Evolutionary conservation across 2,888 invertebrate genomes (phyloP).

Genomic region (Hyposoter didymator): DNA sequence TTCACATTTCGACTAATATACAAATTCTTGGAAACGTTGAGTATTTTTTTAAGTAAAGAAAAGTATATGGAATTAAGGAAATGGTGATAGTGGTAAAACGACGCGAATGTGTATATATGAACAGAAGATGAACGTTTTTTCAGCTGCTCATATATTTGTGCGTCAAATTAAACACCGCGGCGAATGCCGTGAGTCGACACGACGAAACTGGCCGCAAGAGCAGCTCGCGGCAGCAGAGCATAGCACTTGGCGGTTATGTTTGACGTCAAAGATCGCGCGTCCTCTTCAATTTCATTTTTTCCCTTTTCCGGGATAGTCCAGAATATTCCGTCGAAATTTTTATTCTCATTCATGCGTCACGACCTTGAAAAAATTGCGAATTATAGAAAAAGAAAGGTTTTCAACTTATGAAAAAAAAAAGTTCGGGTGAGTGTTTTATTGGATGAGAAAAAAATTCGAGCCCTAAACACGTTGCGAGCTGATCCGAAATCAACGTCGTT

Average conservation of each 20-base stretch:
- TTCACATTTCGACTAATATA: not conserved
- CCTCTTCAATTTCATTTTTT: not conserved
- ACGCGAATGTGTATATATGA: not conserved
- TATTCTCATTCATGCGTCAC: too few species aligned
- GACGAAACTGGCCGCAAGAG: not conserved
- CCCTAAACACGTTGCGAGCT: not conserved
- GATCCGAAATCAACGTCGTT: not conserved
- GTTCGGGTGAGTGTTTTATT: not conserved
- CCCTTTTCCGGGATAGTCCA: not conserved
- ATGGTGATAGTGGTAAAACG: not conserved
- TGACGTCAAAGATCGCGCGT: not conserved
- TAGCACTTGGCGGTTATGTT: not conserved
- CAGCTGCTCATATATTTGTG: constrained; percentile 71
- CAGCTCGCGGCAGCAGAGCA: not conserved
- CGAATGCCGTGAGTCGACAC: constrained; percentile 45
- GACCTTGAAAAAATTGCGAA: too few species aligned
- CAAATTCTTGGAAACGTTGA: not conserved
- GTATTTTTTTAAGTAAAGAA: not conserved
- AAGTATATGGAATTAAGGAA: not conserved
- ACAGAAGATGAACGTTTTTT: constrained; percentile 61
- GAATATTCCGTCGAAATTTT: not conserved
- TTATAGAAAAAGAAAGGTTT: too few species aligned
- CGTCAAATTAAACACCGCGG: constrained; percentile 64
- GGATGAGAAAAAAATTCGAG: not conserved
- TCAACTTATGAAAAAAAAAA: not conserved